Base-by-base conservation (phyloP, 2,888 invertebrate species). In the Epinotia bilunana region DNA sequence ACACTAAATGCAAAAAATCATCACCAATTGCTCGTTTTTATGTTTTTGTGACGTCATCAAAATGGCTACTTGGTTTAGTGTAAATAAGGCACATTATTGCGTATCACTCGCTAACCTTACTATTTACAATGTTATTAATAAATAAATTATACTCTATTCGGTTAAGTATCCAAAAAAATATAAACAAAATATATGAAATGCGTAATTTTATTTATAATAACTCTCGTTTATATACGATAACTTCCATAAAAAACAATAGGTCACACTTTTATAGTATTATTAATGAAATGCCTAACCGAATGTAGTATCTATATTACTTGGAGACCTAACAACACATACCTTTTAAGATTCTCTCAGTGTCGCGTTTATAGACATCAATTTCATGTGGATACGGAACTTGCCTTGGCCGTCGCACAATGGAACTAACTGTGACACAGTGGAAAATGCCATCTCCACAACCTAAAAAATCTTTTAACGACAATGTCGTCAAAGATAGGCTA, bases 41-140 rank as follows among this genome's bases (percentile, higher is more conserved):
- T 13, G 64, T 76, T 74, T 79, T 79, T 79, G 79, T 79, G 79
- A 80, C 79, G 77, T 46, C 71, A 58, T 71, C 75, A 74, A 74
- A 76, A 73, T 67, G 69, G 75, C 73, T 67, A 62, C 58, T 64
- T 58, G 60, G 74, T 63, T 61, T 46, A 57, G 65, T 72, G 65
- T 72, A 84, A 83, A 82, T 87, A 90, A 90, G 90, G 90, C 90
- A 90, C 90, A 86, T 69, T 85, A 83, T 85, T 86, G 87, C 86
- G 81, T 88, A 88, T 88, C 89, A 89, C 88, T 89, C 86, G 81
- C 74, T 80, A 81, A 81, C 82, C 79, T 83, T 86, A 88, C 78
- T 89, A 89, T 89, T 86, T 89, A 89, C 89, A 89, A 83, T 80
- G 81, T 83, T 83, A 81, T 83, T 79, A 86, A 86, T 86, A 88